Conservation (phyloP, 1,140 invertebrate genomes). For the Drosophila leontia region DNA sequence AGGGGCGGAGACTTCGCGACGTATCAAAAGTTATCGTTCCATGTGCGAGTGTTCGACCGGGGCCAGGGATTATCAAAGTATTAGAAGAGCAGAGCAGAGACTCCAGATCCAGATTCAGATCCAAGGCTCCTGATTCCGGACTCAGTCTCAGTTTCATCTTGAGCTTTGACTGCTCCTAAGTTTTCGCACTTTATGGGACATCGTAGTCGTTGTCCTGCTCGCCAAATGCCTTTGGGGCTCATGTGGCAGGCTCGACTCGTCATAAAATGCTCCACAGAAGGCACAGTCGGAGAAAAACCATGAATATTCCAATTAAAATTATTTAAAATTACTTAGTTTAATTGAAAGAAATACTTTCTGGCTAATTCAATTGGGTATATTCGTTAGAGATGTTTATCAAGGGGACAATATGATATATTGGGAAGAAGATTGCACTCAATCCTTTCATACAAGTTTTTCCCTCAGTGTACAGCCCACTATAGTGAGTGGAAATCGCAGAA, state of each 20-base stretch:
- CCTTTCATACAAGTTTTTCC: not conserved
- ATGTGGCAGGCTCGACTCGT: conserved; percentile 59
- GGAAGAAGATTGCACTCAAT: no score
- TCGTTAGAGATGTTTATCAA: not conserved
- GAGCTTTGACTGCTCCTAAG: conserved; percentile 71
- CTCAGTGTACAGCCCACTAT: not conserved
- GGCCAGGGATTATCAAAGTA: conserved; percentile 76
- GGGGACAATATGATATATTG: no score
- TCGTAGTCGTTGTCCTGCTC: conserved; percentile 35
- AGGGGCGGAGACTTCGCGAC: conserved; percentile 12
- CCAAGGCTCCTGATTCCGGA: conserved; percentile 14
- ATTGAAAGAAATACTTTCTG: not conserved
- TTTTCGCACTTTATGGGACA: conserved; percentile 75
- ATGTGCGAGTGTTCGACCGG: conserved; percentile 53
- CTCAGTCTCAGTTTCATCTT: conserved; percentile 29
- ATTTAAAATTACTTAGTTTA: not conserved
- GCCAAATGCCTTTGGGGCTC: conserved; percentile 62
- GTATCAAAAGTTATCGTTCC: conserved; percentile 74
- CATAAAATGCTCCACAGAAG: conserved; percentile 55
- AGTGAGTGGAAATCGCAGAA: conserved; percentile 23
- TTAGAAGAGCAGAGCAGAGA: conserved; percentile 51
- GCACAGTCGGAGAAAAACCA: not conserved
- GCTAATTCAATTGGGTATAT: not conserved
- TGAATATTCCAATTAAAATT: not conserved
- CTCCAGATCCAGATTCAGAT: conserved; percentile 11